Conservation (phyloP, 2,888 invertebrate genomes). For the Amiota mariae region DNA sequence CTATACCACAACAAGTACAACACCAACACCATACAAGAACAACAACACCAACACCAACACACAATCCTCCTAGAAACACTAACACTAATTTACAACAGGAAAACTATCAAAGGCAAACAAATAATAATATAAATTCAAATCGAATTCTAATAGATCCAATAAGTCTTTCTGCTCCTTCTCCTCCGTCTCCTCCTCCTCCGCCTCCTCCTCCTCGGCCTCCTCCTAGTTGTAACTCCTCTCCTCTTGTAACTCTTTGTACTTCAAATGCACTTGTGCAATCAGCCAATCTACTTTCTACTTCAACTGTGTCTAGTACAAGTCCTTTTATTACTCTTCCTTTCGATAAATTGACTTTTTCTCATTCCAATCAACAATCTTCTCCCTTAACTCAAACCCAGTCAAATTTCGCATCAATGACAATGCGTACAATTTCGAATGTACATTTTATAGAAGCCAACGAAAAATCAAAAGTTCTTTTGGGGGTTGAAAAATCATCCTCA, state of each 20-base stretch:
- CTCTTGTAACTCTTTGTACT: no score
- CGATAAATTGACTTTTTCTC: no score
- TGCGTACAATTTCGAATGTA: conserved; percentile 57
- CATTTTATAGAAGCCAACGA: conserved; percentile 45
- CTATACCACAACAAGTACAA: conserved; percentile 50
- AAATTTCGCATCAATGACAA: conserved; percentile 57
- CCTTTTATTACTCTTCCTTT: no score
- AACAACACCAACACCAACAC: conserved; percentile 35
- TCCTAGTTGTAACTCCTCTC: no score
- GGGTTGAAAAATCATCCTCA: conserved; percentile 36
- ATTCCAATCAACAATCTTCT: no score
- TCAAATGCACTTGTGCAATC: no score
- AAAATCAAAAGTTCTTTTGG: conserved; percentile 46
- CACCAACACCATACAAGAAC: conserved; percentile 41
- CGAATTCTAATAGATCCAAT: conserved; percentile 11
- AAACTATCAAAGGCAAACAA: conserved; percentile 22
- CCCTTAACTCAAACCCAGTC: conserved; percentile 48
- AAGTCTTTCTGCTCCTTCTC: no score
- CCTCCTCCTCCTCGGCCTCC: no score
- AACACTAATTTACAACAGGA: conserved; percentile 31
- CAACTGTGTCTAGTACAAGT: no score
- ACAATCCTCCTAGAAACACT: conserved; percentile 47
- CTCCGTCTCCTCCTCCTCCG: no score
- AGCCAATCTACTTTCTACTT: no score
- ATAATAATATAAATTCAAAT: conserved; percentile 6